Evolutionary conservation across 2,797 vertebrate species (phyloP).

Genomic region (Cyclura pinguis): DNA sequence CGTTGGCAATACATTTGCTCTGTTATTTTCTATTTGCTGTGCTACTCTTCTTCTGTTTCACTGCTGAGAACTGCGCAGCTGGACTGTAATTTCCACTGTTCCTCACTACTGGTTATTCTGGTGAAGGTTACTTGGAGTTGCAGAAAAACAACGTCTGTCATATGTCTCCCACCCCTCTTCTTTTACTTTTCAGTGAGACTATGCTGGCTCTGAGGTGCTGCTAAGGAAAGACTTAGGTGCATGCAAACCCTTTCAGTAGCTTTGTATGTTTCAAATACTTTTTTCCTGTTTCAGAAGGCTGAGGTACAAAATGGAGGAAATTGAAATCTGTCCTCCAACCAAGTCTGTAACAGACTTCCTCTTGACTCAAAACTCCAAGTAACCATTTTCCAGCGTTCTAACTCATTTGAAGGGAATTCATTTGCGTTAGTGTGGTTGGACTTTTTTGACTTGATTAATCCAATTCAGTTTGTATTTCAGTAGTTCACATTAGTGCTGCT

Average conservation of each 20-base stretch:
- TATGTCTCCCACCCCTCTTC: background rate
- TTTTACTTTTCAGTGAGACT: background rate
- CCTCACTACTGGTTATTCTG: no score
- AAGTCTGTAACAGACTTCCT: background rate
- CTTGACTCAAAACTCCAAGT: background rate
- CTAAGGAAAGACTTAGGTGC: background rate
- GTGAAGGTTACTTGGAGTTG: no score
- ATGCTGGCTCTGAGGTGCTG: background rate
- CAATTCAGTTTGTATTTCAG: no score
- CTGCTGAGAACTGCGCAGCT: no score
- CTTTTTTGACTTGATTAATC: no score
- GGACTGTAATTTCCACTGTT: no score
- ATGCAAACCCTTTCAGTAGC: background rate
- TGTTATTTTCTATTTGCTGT: background rate
- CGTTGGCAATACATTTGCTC: no score
- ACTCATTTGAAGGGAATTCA: background rate
- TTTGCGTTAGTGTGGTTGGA: no score
- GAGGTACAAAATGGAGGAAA: slow-evolving; percentile 7
- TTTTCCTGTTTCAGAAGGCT: background rate
- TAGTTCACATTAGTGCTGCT: background rate
- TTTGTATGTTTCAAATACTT: background rate
- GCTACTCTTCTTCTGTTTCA: background rate
- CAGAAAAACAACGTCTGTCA: no score
- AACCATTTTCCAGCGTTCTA: background rate
- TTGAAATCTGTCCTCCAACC: background rate